A percentile compares a stretch with the other conserved stretches of the same genome.
Evolutionary conservation across 2,797 vertebrate species (phyloP).

Genomic region (Channallabes apus): DNA sequence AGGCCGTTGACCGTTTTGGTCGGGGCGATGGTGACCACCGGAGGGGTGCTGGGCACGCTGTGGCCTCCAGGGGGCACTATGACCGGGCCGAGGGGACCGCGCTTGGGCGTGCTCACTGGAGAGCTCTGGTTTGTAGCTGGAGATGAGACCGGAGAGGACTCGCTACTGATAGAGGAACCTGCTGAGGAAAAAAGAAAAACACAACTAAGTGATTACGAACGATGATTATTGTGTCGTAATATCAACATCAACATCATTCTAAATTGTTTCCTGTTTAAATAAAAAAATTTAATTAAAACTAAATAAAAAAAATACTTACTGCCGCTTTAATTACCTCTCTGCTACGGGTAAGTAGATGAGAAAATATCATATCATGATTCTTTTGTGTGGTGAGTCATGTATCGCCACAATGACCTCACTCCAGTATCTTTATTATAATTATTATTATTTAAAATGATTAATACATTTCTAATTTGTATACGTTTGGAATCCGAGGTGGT

Average conservation of each 20-base stretch:
- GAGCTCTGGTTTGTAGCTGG: slow-evolving; percentile 98
- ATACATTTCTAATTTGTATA: too few species aligned
- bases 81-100: slow-evolving; percentile 90
- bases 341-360: neutral
- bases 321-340: neutral
- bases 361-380: too few species aligned
- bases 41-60: slow-evolving; percentile 94
- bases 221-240: too few species aligned
- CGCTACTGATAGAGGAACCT: slow-evolving; percentile 97
- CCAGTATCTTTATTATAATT: too few species aligned
- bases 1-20: slow-evolving; percentile 96
- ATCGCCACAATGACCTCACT: too few species aligned
- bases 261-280: neutral
- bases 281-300: too few species aligned
- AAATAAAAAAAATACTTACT: too few species aligned
- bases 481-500: too few species aligned
- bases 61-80: slow-evolving; percentile 88
- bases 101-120: slow-evolving; percentile 93
- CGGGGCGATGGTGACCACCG: slow-evolving; percentile 96
- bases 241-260: too few species aligned
- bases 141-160: slow-evolving; percentile 95
- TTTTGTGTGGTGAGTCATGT: too few species aligned
- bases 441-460: too few species aligned
- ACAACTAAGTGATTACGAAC: neutral
- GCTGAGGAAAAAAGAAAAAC: slow-evolving; percentile 54